Percentiles rank a stretch among this genome's conserved stretches.
Conservation (phyloP, 2,888 invertebrate species). For the Hypena proboscidalis region DNA sequence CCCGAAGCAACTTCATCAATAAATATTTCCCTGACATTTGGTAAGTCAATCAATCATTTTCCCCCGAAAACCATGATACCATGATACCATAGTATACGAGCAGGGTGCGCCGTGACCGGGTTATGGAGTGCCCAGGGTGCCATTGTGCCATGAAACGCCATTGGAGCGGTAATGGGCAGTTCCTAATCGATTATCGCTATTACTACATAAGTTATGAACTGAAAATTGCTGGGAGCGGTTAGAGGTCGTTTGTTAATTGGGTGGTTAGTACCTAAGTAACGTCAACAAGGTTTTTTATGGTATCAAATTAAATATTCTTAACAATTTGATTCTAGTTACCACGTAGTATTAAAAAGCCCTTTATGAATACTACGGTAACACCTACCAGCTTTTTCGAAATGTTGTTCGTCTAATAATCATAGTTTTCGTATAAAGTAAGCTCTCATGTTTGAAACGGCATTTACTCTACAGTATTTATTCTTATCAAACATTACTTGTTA, state of each 20-base stretch:
- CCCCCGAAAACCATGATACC: conserved; percentile 1
- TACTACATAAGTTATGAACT: conserved; percentile 20
- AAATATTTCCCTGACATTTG: conserved; percentile 24
- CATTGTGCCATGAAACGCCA: conserved; percentile 34
- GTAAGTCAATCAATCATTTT: conserved; percentile 36
- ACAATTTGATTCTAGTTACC: too few relatives aligned
- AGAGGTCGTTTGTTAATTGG: neutral
- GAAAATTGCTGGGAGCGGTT: conserved; percentile 20
- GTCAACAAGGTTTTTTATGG: too few relatives aligned
- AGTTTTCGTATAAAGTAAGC: neutral
- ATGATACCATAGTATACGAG: conserved; percentile 24
- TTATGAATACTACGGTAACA: too few relatives aligned
- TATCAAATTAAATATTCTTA: too few relatives aligned
- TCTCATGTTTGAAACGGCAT: conserved; percentile 1
- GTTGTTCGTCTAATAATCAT: too few relatives aligned
- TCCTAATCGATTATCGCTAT: conserved; percentile 34
- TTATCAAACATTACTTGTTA: too few relatives aligned
- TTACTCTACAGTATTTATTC: too few relatives aligned
- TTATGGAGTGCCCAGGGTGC: conserved; percentile 40
- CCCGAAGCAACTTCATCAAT: conserved; percentile 20
- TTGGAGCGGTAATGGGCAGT: conserved; percentile 39
- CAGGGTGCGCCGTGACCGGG: conserved; percentile 52
- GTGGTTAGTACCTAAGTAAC: neutral
- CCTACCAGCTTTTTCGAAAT: too few relatives aligned
- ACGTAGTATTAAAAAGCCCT: too few relatives aligned